Conservation (phyloP, 53 echinoderm and acorn worm species). For the Mesocentrotus franciscanus region DNA sequence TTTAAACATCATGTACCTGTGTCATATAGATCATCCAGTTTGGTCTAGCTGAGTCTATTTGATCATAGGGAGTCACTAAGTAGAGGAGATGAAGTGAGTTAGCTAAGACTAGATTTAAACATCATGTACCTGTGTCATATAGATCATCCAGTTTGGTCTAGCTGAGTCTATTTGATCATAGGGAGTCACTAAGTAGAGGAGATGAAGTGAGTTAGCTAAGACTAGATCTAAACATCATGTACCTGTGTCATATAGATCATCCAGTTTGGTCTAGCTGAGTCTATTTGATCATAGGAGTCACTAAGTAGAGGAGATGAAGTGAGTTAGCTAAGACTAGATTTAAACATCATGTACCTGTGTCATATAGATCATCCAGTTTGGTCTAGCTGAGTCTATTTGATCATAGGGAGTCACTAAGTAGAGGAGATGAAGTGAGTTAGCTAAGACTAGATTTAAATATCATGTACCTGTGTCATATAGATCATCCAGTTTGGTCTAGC, state of each 20-base stretch:
- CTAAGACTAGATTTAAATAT: slow-evolving; percentile 65
- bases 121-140: slow-evolving; percentile 78
- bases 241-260: slow-evolving; percentile 89
- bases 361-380: slow-evolving; percentile 88
- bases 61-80: slow-evolving; percentile 91
- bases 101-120: slow-evolving; percentile 70
- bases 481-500: slow-evolving; percentile 88
- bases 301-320: slow-evolving; percentile 86
- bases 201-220: slow-evolving; percentile 81
- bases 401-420: slow-evolving; percentile 95
- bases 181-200: slow-evolving; percentile 93
- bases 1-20: slow-evolving; percentile 63
- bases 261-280: slow-evolving; percentile 81
- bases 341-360: slow-evolving; percentile 70
- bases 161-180: slow-evolving; percentile 74
- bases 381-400: slow-evolving; percentile 69
- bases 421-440: slow-evolving; percentile 84
- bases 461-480: slow-evolving; percentile 81
- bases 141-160: slow-evolving; percentile 87
- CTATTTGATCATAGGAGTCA: slow-evolving; percentile 86
- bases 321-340: slow-evolving; percentile 78
- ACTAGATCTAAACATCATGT: slow-evolving; percentile 51
- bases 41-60: slow-evolving; percentile 69
- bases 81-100: slow-evolving; percentile 84
- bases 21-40: slow-evolving; percentile 90